Evolutionary conservation across 2,113 vertebrate species (phyloP).

Genomic region (Microcebus ravelobensis): DNA sequence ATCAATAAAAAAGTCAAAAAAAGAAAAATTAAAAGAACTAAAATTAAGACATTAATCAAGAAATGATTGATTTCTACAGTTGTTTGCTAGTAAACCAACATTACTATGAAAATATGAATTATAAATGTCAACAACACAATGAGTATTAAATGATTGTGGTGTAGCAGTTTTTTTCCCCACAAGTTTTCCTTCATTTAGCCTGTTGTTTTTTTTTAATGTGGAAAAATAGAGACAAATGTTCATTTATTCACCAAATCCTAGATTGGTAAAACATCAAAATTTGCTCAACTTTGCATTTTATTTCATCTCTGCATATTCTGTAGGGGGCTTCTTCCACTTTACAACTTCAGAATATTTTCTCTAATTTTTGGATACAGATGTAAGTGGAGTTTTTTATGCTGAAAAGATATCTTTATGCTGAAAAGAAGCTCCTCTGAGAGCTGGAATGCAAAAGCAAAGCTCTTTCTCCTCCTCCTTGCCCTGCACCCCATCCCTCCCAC

Average conservation of each 20-base stretch:
- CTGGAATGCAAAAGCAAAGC: slow-evolving; percentile 1
- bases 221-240: background rate
- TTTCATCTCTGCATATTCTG: background rate
- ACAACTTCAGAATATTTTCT: slow-evolving; percentile 15
- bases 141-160: background rate
- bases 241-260: background rate
- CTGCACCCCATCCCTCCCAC: background rate
- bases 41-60: background rate
- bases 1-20: background rate
- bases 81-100: background rate
- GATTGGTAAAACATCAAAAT: background rate
- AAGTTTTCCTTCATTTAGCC: background rate
- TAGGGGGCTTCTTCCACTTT: background rate
- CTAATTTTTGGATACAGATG: background rate
- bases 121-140: background rate
- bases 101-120: background rate
- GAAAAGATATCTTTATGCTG: background rate
- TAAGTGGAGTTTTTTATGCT: background rate
- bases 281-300: background rate
- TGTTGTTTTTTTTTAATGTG: background rate
- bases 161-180: too few relatives aligned
- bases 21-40: background rate
- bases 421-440: slow-evolving; percentile 5
- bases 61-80: background rate
- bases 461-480: background rate